A percentile compares a stretch with the other conserved stretches of the same genome.
Conservation (phyloP, 2,888 invertebrate genomes). For the Cancer borealis region DNA sequence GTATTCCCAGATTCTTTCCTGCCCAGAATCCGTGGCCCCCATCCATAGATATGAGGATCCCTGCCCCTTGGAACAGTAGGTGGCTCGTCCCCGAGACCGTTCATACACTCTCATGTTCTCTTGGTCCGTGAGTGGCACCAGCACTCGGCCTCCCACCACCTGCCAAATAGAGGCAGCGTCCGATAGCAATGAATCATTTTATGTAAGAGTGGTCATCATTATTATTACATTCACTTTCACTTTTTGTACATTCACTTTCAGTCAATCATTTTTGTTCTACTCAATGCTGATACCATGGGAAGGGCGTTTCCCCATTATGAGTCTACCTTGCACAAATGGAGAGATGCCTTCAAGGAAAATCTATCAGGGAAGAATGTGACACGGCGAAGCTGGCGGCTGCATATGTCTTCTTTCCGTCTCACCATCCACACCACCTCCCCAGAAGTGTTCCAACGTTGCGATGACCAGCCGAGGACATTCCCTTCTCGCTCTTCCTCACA, state of each 20-base stretch:
- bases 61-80: conserved; percentile 66
- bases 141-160: conserved; percentile 69
- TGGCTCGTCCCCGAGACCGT: conserved; percentile 45
- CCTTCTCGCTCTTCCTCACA: conserved; percentile 55
- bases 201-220: background rate
- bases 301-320: background rate
- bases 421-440: conserved; percentile 71
- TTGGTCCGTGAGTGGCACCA: conserved; percentile 57
- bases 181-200: background rate
- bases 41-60: conserved; percentile 74
- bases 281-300: background rate
- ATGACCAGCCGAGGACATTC: conserved; percentile 46
- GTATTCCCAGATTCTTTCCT: conserved; percentile 60
- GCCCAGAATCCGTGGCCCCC: conserved; percentile 68
- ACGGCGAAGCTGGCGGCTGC: background rate
- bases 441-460: conserved; percentile 57
- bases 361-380: conserved; percentile 66
- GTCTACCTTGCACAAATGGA: conserved; percentile 65
- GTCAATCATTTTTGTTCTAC: background rate
- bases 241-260: background rate
- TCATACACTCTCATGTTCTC: conserved; percentile 70
- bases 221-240: background rate
- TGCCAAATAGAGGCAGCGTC: background rate
- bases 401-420: conserved; percentile 43
- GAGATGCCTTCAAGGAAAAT: conserved; percentile 51